Base-by-base conservation (phyloP, 2,888 invertebrate genomes). In the Caenorhabditis angaria region DNA sequence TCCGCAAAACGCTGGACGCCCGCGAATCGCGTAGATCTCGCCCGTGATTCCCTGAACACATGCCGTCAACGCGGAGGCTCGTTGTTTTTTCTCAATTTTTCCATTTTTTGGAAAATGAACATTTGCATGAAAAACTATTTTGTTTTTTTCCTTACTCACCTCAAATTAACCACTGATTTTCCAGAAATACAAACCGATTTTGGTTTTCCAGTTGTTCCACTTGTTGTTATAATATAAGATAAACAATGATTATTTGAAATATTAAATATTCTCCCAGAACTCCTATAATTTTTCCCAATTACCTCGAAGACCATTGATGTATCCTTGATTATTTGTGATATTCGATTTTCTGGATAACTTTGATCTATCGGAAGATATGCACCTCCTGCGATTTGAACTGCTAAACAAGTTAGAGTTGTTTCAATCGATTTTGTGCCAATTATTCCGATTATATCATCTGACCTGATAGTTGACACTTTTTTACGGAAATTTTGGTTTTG, bases 181-280 rank as follows among this genome's bases (percentile, higher is more conserved):
- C 78, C 79, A 14, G 61, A 61, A 10, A 82, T 80, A 10, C 76
- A 65, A 1, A 84, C 83, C 0, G 76, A 78, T 70, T 86, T 86
- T 4, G 86, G 86, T 18, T 32, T 54, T 29, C 86, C 87, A 0
- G 87, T 85, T 0, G 86, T 81, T 25, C 86, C 86, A n/a, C 87
- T 87, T 8, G 86, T 86, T 61, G 79, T 72, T 41, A 87, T 84
- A 2, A 84, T 67, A 56, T 86, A 86, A 10, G 83, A 77, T 1
- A 83, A 56, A 55, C 81, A 75, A 20, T 59, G 25, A n/a, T 62
- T 29, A 41, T 48, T 14, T 8, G 12, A 20, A 25, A 12, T 25
- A 5, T 24, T n/a, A 2, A 35, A 24, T 22, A 56, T 35, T 35
- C 25, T 50, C n/a, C 18, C 2, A 18, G 6, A 20, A 47, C 3